A percentile compares a stretch with the other conserved stretches of the same genome.
Evolutionary conservation across 92 coral and sea anemone genomes (phyloP).

Genomic region (Umimayanthus kanabou): DNA sequence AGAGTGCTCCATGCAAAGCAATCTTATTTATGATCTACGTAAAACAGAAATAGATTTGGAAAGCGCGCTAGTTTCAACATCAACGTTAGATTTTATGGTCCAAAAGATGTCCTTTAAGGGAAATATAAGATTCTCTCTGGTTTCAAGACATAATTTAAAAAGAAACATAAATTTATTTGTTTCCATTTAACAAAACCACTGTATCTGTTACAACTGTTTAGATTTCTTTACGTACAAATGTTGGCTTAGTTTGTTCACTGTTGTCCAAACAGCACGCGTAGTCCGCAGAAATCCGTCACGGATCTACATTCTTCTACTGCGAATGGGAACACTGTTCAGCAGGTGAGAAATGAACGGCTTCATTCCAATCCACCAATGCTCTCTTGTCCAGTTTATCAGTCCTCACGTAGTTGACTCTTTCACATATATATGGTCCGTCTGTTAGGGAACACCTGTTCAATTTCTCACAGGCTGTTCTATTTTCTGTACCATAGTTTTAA

Average conservation of each 20-base stretch:
- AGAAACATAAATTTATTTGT: too few relatives aligned
- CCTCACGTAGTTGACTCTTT: too few relatives aligned
- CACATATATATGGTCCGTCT: too few relatives aligned
- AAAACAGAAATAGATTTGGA: background rate
- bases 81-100: background rate
- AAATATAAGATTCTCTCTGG: too few relatives aligned
- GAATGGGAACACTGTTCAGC: conserved; percentile 74
- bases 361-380: too few relatives aligned
- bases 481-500: too few relatives aligned
- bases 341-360: conserved; percentile 44
- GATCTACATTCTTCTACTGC: conserved; percentile 70
- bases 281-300: conserved; percentile 57
- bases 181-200: too few relatives aligned
- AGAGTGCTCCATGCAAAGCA: background rate
- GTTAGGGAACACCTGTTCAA: too few relatives aligned
- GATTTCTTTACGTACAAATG: background rate
- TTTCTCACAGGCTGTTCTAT: too few relatives aligned
- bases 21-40: too few relatives aligned
- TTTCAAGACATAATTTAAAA: too few relatives aligned
- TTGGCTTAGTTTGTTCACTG: background rate
- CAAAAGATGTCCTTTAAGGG: background rate
- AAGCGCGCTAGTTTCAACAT: background rate
- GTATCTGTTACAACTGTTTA: background rate
- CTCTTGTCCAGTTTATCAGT: background rate
- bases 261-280: conserved; percentile 11